Percentiles rank a stretch among this genome's conserved stretches.
These are phyloP conservation scores for Therioaphis trifolii DNA, from an alignment of 2,888 invertebrate species.

Conservation along the genomic window DNA sequence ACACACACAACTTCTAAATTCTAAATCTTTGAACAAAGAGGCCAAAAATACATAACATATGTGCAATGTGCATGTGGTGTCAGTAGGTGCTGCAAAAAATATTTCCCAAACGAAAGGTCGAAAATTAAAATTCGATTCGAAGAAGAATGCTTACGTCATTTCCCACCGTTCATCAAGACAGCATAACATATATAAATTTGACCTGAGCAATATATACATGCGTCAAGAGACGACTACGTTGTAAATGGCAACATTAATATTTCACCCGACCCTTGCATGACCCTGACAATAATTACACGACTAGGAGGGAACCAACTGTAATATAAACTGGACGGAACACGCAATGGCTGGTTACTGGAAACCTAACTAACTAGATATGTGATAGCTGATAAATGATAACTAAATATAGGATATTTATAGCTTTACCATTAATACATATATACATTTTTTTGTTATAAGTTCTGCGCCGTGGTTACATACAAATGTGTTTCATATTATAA, in stretches of 20 bases:
- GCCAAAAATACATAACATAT: not conserved
- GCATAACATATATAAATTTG: not conserved
- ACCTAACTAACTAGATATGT: not conserved
- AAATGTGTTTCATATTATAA: no score
- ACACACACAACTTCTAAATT: not conserved
- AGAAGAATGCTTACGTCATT: not conserved
- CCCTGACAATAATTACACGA: constrained; percentile 46
- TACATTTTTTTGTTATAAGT: no score
- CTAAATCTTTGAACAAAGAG: not conserved
- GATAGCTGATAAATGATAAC: not conserved
- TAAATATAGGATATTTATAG: not conserved
- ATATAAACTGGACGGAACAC: not conserved
- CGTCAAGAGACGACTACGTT: not conserved
- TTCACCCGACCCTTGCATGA: constrained; percentile 38
- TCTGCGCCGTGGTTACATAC: no score
- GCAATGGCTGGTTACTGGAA: not conserved
- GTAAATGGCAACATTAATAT: constrained; percentile 42
- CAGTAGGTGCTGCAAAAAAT: not conserved
- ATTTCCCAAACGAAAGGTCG: not conserved
- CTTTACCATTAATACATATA: no score
- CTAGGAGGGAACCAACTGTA: not conserved
- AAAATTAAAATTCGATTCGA: not conserved
- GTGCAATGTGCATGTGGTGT: not conserved
- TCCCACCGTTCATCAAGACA: not conserved
- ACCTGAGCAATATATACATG: not conserved